Conservation (phyloP, 2,113 vertebrate genomes). For the Campylomormyrus tamandua region DNA sequence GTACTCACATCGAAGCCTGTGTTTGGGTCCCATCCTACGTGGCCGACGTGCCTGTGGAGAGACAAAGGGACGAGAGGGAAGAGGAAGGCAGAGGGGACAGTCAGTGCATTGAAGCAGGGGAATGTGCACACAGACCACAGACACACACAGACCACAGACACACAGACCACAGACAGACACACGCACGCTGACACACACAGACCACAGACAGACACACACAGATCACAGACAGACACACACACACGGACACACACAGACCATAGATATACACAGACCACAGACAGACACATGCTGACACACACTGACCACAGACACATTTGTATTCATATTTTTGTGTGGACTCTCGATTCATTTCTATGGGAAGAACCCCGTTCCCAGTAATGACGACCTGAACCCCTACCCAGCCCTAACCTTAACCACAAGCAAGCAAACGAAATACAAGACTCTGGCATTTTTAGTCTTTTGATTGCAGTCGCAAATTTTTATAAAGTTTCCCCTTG, state of each 20-base stretch:
- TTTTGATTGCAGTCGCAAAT: neutral
- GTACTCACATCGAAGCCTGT: conserved; percentile 98
- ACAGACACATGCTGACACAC: too few relatives aligned
- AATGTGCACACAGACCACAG: neutral
- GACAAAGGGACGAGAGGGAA: conserved; percentile 28
- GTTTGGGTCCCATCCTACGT: conserved; percentile 99
- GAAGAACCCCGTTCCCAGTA: neutral
- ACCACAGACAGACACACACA: too few relatives aligned
- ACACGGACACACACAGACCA: too few relatives aligned
- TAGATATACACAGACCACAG: too few relatives aligned
- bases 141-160: neutral
- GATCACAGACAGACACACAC: too few relatives aligned
- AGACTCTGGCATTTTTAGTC: neutral
- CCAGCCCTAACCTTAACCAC: neutral
- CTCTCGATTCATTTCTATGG: neutral
- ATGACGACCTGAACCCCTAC: neutral
- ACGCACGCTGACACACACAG: neutral
- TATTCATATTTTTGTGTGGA: neutral
- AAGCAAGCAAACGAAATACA: neutral
- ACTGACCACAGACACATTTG: neutral
- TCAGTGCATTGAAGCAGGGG: neutral
- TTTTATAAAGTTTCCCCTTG: neutral
- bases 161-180: neutral
- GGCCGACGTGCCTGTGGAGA: conserved; percentile 85
- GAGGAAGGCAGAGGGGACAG: conserved; percentile 21